Conservation (phyloP, 2,113 vertebrate genomes). For the Tragelaphus buxtoni region DNA sequence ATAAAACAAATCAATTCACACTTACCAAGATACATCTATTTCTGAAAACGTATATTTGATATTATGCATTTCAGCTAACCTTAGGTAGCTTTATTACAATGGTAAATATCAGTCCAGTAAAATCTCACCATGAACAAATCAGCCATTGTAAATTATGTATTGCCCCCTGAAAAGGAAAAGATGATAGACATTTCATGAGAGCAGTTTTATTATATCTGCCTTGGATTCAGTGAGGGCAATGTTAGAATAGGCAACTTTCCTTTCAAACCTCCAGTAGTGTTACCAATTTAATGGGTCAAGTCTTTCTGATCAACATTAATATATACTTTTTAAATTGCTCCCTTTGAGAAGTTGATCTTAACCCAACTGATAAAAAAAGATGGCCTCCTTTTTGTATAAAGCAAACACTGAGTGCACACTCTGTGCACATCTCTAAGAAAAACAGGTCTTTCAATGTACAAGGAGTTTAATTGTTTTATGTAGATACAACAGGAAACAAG, state of each 20-base stretch:
- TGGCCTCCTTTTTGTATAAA: neutral
- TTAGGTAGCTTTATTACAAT: conserved; percentile 17
- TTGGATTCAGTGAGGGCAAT: neutral
- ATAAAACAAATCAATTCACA: neutral
- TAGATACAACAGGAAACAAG: neutral
- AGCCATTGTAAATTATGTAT: conserved; percentile 38
- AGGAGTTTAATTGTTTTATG: neutral
- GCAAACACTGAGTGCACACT: neutral
- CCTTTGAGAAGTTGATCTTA: conserved; percentile 10
- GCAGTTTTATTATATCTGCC: neutral
- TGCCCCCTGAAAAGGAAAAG: conserved; percentile 22
- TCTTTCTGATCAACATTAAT: neutral
- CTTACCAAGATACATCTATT: neutral
- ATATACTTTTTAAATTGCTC: neutral
- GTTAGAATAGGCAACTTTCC: neutral
- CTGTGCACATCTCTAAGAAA: neutral
- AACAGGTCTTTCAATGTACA: neutral
- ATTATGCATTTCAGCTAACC: conserved; percentile 31
- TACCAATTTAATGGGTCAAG: neutral
- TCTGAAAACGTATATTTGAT: conserved; percentile 22
- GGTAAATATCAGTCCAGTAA: conserved; percentile 49
- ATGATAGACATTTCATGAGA: conserved; percentile 15
- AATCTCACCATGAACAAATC: neutral
- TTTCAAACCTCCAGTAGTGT: neutral
- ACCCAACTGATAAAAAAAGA: neutral